Percentiles rank a stretch among this genome's conserved stretches.
These are phyloP conservation scores for Erythrocercus mccallii DNA, from an alignment of 2,113 vertebrate genomes.

Conservation along the genomic window DNA sequence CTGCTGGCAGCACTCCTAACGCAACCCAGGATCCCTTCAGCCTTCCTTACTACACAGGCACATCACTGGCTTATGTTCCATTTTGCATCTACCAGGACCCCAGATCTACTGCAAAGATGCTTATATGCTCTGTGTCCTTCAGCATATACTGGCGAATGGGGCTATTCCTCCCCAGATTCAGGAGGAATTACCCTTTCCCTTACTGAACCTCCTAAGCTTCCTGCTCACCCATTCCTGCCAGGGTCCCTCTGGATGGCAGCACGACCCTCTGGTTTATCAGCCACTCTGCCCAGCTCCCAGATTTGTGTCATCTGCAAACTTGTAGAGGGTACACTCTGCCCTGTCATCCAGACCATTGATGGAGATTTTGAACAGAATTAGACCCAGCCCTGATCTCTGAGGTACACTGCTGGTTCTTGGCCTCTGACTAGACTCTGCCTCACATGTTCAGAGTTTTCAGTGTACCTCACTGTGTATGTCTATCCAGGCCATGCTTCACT, in stretches of 20 bases:
- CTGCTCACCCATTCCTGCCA: not conserved
- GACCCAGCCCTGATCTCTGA: not conserved
- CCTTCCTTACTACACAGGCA: not conserved
- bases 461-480: not conserved
- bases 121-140: not conserved
- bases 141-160: too few species aligned
- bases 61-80: rapidly evolving
- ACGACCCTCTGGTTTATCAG: rapidly evolving
- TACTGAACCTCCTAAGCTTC: not conserved
- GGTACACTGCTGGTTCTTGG: not conserved
- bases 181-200: not conserved
- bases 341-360: not conserved
- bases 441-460: not conserved
- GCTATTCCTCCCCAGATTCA: not conserved
- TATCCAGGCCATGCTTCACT: not conserved
- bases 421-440: not conserved
- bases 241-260: not conserved
- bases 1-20: not conserved
- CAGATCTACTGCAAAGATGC: not conserved
- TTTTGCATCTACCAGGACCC: not conserved
- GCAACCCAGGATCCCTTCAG: not conserved
- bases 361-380: not conserved
- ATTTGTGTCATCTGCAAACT: not conserved
- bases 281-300: not conserved
- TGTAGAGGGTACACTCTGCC: not conserved